Conservation (phyloP, 2,888 invertebrate species). For the Lasioglossum leucozonium region DNA sequence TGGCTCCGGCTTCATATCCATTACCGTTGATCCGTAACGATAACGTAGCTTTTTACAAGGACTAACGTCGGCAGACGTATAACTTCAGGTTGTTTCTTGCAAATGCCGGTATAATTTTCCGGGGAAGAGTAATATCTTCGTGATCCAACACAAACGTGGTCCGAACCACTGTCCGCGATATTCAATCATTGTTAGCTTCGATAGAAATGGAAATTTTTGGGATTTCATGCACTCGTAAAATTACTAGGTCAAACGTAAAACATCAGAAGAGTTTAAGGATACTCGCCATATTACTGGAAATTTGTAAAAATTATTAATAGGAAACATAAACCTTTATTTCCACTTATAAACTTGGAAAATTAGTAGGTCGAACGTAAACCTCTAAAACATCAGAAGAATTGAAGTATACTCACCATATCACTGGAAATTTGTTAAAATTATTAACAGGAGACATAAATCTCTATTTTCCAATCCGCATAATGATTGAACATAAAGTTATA, state of each 20-base stretch:
- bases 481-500: too few species aligned
- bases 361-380: neutral
- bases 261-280: too few species aligned
- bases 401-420: too few species aligned
- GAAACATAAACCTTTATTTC: too few species aligned
- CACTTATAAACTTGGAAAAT: too few species aligned
- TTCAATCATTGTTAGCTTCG: neutral
- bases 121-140: conserved; percentile 14
- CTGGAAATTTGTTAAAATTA: too few species aligned
- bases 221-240: neutral
- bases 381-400: too few species aligned
- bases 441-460: too few species aligned
- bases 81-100: conserved; percentile 51
- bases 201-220: neutral
- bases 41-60: conserved; percentile 48
- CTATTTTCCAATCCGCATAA: neutral
- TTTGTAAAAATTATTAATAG: too few species aligned
- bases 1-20: conserved; percentile 53
- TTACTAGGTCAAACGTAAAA: neutral
- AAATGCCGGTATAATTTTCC: neutral
- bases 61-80: conserved; percentile 43
- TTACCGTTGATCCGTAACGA: conserved; percentile 56
- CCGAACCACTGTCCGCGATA: neutral
- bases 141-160: neutral
- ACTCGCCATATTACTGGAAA: too few species aligned